A percentile compares a stretch with the other conserved stretches of the same genome.
Evolutionary conservation across 2,888 invertebrate genomes (phyloP).

Genomic region (Drosophila imparisetae): DNA sequence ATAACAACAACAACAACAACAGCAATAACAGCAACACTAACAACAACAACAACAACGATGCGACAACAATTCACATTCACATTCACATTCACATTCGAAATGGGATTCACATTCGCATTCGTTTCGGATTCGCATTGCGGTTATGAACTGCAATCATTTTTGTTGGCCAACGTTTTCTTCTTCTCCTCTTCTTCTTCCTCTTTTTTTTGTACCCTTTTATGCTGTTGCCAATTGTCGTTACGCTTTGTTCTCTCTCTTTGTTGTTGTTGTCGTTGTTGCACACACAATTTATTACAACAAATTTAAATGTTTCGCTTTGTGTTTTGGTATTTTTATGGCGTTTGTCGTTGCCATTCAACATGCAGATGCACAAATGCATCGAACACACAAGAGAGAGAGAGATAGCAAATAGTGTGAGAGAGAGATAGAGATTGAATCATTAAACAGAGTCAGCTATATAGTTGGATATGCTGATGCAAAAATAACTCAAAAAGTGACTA

Average conservation of each 20-base stretch:
- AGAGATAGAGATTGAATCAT: not conserved
- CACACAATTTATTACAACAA: conserved; percentile 79
- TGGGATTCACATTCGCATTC: conserved; percentile 34
- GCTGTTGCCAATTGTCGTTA: conserved; percentile 49
- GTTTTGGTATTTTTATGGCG: conserved; percentile 72
- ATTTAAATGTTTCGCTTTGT: conserved; percentile 76
- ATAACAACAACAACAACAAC: conserved; percentile 44
- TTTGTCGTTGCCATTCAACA: conserved; percentile 47
- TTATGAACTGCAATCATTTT: conserved; percentile 74
- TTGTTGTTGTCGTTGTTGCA: conserved; percentile 33
- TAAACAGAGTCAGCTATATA: no score
- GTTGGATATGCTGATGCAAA: no score
- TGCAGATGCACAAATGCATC: conserved; percentile 32
- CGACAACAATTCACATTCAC: conserved; percentile 52
- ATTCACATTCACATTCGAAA: conserved; percentile 46
- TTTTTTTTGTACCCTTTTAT: conserved; percentile 25
- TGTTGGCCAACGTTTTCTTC: conserved; percentile 40
- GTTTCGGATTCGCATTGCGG: conserved; percentile 37
- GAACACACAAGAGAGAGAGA: not conserved
- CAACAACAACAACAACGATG: conserved; percentile 17
- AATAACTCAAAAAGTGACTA: not conserved
- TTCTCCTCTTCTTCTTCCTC: not conserved
- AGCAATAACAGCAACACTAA: no score
- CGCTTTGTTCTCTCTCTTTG: conserved; percentile 55
- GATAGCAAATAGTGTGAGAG: not conserved